phyloP scores from a whole-genome alignment of 2,888 invertebrate species.

The Tuta absoluta region DNA sequence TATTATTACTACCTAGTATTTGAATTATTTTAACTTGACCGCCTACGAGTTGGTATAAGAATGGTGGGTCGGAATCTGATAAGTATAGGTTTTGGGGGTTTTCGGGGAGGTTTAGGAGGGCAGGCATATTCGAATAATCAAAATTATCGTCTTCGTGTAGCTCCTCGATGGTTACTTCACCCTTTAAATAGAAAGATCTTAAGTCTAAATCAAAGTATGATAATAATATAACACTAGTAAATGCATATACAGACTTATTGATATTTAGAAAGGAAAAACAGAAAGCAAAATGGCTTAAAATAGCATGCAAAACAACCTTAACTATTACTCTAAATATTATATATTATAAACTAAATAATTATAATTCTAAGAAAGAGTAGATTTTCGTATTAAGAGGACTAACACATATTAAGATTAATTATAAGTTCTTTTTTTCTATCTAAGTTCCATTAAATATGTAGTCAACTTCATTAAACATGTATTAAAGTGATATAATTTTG shows the following conservation, averaged over 20 bases:
- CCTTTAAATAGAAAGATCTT: slow-evolving; percentile 79
- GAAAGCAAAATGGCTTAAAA: neutral
- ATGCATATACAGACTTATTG: slow-evolving; percentile 71
- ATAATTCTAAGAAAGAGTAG: neutral
- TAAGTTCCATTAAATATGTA: slow-evolving; percentile 10
- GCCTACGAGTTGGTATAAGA: slow-evolving; percentile 72
- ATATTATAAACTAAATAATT: neutral
- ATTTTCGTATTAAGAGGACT: neutral
- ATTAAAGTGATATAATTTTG: neutral
- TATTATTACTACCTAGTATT: slow-evolving; percentile 65
- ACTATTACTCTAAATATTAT: too few species aligned
- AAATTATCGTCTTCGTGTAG: slow-evolving; percentile 72
- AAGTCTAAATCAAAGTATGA: slow-evolving; percentile 67
- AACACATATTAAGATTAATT: neutral
- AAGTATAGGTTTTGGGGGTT: slow-evolving; percentile 62
- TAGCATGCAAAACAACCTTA: slow-evolving; percentile 22
- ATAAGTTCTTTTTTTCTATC: neutral
- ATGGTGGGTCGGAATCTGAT: slow-evolving; percentile 72
- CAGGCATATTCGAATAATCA: slow-evolving; percentile 74
- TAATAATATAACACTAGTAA: slow-evolving; percentile 56
- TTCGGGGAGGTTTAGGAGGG: slow-evolving; percentile 64
- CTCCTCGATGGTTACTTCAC: slow-evolving; percentile 78
- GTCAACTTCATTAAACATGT: too few species aligned
- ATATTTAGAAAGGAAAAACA: slow-evolving; percentile 29
- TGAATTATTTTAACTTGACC: slow-evolving; percentile 72